phyloP scores from a whole-genome alignment of 2,888 invertebrate genomes.

The Watsonalla cultraria region DNA sequence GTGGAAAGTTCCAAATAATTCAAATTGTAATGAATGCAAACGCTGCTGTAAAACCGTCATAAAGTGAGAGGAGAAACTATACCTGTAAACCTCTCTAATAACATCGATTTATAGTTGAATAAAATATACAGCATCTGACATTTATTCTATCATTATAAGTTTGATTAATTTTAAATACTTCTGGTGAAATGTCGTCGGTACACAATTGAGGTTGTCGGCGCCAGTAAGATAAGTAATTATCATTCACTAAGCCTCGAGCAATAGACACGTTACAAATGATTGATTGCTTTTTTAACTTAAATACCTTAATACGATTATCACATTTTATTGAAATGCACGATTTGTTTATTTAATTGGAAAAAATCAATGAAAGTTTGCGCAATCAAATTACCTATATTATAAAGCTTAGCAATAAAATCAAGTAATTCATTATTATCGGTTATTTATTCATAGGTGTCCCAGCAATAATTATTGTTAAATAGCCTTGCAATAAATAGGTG shows the following conservation, averaged over 20 bases:
- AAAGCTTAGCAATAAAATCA: slow-evolving; percentile 13
- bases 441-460: background rate
- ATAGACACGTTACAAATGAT: background rate
- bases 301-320: background rate
- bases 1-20: too few relatives aligned
- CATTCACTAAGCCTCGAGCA: background rate
- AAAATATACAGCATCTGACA: too few relatives aligned
- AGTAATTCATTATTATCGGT: background rate
- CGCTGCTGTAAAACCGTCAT: too few relatives aligned
- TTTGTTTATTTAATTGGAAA: slow-evolving; percentile 8
- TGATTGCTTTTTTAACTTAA: background rate
- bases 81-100: too few relatives aligned
- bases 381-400: slow-evolving; percentile 35
- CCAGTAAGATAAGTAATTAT: background rate
- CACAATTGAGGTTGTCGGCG: background rate
- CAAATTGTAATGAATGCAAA: too few relatives aligned
- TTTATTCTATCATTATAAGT: too few relatives aligned
- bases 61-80: too few relatives aligned
- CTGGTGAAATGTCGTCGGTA: background rate
- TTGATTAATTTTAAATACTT: background rate
- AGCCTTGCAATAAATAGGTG: background rate
- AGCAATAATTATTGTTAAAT: background rate
- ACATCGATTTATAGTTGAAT: too few relatives aligned
- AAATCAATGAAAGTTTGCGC: slow-evolving; percentile 26
- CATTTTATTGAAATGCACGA: background rate